Evolutionary conservation across 2,888 invertebrate genomes (phyloP), one percentile per base, ranked within the genome.

Genomic region (Coelinius sp.): DNA sequence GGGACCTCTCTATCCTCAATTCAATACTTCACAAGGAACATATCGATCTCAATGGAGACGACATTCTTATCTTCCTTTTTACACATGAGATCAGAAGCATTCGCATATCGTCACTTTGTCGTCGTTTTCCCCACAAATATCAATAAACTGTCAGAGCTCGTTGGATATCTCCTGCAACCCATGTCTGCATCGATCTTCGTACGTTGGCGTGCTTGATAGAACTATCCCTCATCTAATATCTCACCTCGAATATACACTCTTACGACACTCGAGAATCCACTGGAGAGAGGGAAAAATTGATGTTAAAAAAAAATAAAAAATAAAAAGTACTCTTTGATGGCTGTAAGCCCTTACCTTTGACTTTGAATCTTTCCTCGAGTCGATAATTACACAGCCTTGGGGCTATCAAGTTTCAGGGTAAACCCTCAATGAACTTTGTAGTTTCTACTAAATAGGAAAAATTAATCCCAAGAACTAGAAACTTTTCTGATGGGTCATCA

Each of bases 41-140:
- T 41, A 68, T 68, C 68, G 59, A 59, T 68, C 59, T 59, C 62
- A 27, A 68, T 68, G 41, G 8, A 31, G 41, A 20, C 59, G 46
- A 46, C 44, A 62, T 68, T 46, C 56, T 41, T 59, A 68, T 68
- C 46, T 68, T 27, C 59, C 4, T 6, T 14, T n/a, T 7, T n/a
- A 25, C n/a, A 14, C 27, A n/a, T 25, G 5, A 53, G 25, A 27
- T n/a, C 27, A 56, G 27, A 25, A 56, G 20, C 27, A 46, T 27
- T 46, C 25, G 27, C 7, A 25, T 27, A 56, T 44, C 24, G 44
- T 25, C 44, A 56, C 59, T 22, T 25, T 52, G 44, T 44, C 17
- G 22, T 49, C 31, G 4, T 22, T 49, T n/a, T 38, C n/a, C n/a
- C 17, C 44, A 3, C 2, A 62, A 62, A 38, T 41, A 62, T 62